These are phyloP conservation scores for Caenorhabditis japonica DNA, from an alignment of 2,888 invertebrate species.

Conservation along the genomic window DNA sequence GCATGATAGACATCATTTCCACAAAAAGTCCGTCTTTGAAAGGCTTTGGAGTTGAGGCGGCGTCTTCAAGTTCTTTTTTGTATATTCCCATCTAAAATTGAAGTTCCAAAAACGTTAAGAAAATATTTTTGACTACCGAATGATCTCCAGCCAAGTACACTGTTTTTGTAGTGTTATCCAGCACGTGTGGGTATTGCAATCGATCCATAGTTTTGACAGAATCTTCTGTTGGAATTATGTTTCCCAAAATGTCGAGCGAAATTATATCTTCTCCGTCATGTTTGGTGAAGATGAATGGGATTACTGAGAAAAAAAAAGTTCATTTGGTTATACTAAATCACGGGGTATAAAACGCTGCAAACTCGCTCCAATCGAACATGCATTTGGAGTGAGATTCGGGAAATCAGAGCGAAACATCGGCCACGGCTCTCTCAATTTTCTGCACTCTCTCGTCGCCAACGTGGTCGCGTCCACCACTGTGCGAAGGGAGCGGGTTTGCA, in stretches of 20 bases:
- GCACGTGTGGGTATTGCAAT: slow-evolving; percentile 29
- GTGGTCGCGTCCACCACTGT: too few species aligned
- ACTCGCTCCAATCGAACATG: too few species aligned
- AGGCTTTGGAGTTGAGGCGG: slow-evolving; percentile 23
- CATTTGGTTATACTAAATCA: not conserved
- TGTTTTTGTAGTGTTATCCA: slow-evolving; percentile 53
- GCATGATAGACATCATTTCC: slow-evolving; percentile 50
- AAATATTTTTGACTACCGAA: slow-evolving; percentile 16
- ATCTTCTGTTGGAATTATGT: slow-evolving; percentile 15
- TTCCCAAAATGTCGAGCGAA: slow-evolving; percentile 34
- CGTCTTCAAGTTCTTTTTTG: slow-evolving; percentile 45
- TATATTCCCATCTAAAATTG: slow-evolving; percentile 52
- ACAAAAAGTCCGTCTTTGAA: slow-evolving; percentile 49
- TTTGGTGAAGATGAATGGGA: slow-evolving; percentile 44
- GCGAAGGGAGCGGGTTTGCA: too few species aligned
- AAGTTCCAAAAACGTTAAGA: not conserved
- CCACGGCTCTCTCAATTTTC: too few species aligned
- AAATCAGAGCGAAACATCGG: too few species aligned
- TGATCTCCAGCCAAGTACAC: slow-evolving; percentile 54
- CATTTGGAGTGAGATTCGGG: too few species aligned
- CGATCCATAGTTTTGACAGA: slow-evolving; percentile 38
- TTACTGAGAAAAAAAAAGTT: slow-evolving; percentile 31
- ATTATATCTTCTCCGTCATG: slow-evolving; percentile 33
- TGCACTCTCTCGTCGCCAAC: too few species aligned
- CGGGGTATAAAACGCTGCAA: too few species aligned